phyloP scores from a whole-genome alignment of 2,113 vertebrate species.

The Erpornis zantholeuca region DNA sequence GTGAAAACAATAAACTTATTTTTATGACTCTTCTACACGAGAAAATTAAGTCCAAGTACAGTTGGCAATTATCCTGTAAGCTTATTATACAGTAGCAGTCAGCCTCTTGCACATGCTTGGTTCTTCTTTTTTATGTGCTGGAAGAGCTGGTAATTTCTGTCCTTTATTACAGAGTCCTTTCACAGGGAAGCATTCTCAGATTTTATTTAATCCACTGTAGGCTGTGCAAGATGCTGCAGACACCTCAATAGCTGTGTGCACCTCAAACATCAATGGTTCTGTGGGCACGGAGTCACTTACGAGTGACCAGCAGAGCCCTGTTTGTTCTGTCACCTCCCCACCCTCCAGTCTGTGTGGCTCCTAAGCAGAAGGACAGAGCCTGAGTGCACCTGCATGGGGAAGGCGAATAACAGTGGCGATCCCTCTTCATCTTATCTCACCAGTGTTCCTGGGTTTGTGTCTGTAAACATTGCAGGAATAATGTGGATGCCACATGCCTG shows the following conservation, averaged over 20 bases:
- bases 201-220: neutral
- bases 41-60: slow-evolving; percentile 19
- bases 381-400: neutral
- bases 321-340: neutral
- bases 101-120: neutral
- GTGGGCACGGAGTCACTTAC: neutral
- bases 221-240: neutral
- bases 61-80: slow-evolving; percentile 14
- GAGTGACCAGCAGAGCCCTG: neutral
- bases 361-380: neutral
- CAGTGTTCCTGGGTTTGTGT: neutral
- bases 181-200: neutral
- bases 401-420: neutral
- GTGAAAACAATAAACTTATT: slow-evolving; percentile 18
- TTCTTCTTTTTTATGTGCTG: neutral
- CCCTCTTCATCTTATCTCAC: neutral
- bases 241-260: fast-evolving
- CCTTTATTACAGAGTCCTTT: neutral
- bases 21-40: slow-evolving; percentile 7
- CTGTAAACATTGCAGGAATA: neutral
- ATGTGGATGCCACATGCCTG: fast-evolving
- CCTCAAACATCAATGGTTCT: neutral
- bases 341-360: neutral
- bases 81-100: neutral
- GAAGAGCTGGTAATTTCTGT: neutral